Conservation (phyloP, 2,113 vertebrate genomes). For the Mirza zaza region DNA sequence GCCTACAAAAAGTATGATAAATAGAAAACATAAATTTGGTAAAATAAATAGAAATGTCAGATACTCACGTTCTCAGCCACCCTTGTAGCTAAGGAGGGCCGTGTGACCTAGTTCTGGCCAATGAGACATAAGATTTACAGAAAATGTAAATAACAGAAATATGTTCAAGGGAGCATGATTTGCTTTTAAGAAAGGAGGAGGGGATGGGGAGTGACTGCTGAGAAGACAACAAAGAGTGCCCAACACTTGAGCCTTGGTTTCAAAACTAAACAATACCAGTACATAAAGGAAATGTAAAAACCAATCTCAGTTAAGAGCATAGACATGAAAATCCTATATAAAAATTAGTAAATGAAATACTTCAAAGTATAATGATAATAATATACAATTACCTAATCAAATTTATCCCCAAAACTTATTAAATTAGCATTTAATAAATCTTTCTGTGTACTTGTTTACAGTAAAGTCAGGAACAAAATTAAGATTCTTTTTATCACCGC, state of each 20-base stretch:
- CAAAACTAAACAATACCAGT: background rate
- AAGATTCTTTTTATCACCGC: background rate
- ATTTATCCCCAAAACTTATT: background rate
- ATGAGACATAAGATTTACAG: background rate
- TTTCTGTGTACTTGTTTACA: background rate
- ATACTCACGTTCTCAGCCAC: background rate
- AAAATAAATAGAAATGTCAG: background rate
- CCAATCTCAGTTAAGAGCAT: background rate
- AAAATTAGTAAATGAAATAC: background rate
- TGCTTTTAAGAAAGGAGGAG: background rate
- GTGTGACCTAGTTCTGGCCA: background rate
- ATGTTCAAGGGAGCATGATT: background rate
- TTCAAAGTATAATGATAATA: background rate
- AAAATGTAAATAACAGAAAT: too few species aligned
- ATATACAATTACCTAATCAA: background rate
- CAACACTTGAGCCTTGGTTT: background rate
- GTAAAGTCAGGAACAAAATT: background rate
- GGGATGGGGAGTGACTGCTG: background rate
- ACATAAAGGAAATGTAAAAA: background rate
- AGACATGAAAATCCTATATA: background rate
- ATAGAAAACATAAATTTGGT: background rate
- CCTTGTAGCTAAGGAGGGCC: background rate
- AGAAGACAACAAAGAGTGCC: background rate
- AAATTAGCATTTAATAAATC: background rate
- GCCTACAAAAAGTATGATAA: background rate